These are phyloP conservation scores for Zoanthus gigantus DNA, from an alignment of 92 coral and sea anemone species.

Conservation along the genomic window DNA sequence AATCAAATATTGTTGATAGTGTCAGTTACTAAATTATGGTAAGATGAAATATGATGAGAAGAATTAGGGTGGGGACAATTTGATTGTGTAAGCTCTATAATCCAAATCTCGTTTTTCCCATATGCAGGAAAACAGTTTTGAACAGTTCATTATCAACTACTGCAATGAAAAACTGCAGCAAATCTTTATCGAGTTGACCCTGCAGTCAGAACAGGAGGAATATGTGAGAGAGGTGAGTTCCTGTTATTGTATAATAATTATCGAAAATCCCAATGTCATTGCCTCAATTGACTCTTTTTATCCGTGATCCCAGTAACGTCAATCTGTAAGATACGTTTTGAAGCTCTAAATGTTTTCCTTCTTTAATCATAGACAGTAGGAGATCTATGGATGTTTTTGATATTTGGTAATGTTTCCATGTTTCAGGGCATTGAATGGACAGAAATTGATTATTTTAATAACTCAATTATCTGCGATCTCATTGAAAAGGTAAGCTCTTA, in stretches of 20 bases:
- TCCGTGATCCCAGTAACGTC: too few relatives aligned
- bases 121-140: conserved; percentile 93
- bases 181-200: conserved; percentile 94
- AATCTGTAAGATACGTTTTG: too few relatives aligned
- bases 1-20: too few relatives aligned
- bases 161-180: conserved; percentile 98
- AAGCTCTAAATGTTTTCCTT: too few relatives aligned
- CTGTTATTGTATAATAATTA: too few relatives aligned
- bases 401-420: neutral
- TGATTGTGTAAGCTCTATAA: neutral
- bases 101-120: neutral
- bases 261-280: too few relatives aligned
- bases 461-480: conserved; percentile 91
- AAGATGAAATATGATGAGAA: too few relatives aligned
- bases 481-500: conserved; percentile 78
- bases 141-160: conserved; percentile 98
- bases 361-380: neutral
- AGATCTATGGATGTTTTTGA: neutral
- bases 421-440: conserved; percentile 98
- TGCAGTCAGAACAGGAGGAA: conserved; percentile 97
- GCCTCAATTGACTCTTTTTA: too few relatives aligned
- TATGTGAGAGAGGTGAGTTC: conserved; percentile 90
- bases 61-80: too few relatives aligned
- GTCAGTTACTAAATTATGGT: too few relatives aligned
- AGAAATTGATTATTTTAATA: conserved; percentile 91